Evolutionary conservation across 2,113 vertebrate species (phyloP), one percentile per base, ranked within the genome.

Genomic region (Pontoporia blainvillei): DNA sequence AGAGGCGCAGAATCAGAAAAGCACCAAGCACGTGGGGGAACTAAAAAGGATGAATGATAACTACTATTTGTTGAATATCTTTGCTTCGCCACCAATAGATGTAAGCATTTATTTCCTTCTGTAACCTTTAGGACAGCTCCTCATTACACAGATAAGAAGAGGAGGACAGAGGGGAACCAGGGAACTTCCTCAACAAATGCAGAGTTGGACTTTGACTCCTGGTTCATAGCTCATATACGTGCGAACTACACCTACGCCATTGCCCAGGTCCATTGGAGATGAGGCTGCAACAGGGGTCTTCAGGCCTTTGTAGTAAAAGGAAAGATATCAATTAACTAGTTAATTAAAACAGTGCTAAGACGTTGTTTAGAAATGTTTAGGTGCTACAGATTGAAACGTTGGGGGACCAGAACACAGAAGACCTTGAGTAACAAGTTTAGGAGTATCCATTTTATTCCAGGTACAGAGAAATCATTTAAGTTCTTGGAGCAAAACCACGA

Each of bases 1-100:
- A 71, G 94, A 87, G 34, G 36, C 39, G 59, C 15, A 59, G 39
- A 95, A 89, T 86, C 83, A 83, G 82, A 88, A 86, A 96, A 95
- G 67, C 52, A 75, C 39, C 61, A 57, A 67, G 31, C 15, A 41
- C 10, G 4, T 29, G 14, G 6, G 25, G 29, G 46, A 86, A 87
- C 59, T 67, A 62, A 67, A 79, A 85, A 66, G 2, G 41, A 59
- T 29, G 49, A 73, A 92, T 36, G 76, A 88, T 61, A 96, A 54
- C 64, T 57, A 69, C 13, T 3, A 64, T 57, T 82, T 91, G 61
- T 36, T 91, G 44, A 85, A 14, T 34, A 54, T 44, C 76, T 78
- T 93, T 41, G 69, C 36, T 91, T 83, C 89, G 54, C 34, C 49
- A 72, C 39, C 61, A 59, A 83, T 13, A 54, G 36, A 71, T 41